Evolutionary conservation across 2,888 invertebrate genomes (phyloP).

Genomic region (Caenorhabditis imperialis): DNA sequence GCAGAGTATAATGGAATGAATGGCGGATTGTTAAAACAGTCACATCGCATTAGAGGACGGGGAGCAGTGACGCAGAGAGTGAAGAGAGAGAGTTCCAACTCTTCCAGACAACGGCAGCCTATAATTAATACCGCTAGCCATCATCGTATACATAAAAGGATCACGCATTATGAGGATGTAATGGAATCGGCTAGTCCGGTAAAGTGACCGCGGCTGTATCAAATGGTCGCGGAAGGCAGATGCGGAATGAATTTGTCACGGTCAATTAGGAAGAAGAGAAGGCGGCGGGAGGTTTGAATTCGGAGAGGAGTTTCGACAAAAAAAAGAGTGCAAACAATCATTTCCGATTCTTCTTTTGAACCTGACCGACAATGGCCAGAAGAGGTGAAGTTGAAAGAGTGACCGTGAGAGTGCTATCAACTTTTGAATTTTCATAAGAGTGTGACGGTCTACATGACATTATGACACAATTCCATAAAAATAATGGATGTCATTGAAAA

Average conservation of each 20-base stretch:
- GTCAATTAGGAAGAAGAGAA: constrained; percentile 39
- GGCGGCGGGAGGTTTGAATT: too few relatives aligned
- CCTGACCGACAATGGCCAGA: constrained; percentile 15
- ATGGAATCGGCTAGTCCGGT: constrained; percentile 49
- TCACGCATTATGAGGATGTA: constrained; percentile 35
- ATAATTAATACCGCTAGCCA: constrained; percentile 45
- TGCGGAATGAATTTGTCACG: constrained; percentile 49
- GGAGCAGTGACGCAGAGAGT: constrained; percentile 30
- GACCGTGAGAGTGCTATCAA: too few relatives aligned
- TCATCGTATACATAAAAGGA: constrained; percentile 35
- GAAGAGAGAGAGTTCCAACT: background rate
- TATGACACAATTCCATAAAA: too few relatives aligned
- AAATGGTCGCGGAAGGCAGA: constrained; percentile 3
- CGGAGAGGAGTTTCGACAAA: constrained; percentile 2
- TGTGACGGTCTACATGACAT: too few relatives aligned
- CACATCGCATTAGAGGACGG: constrained; percentile 40
- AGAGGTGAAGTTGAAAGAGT: too few relatives aligned
- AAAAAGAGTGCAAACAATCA: constrained; percentile 29
- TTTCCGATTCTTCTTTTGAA: constrained; percentile 9
- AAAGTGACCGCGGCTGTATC: constrained; percentile 36
- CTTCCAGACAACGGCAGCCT: constrained; percentile 15
- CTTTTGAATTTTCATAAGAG: too few relatives aligned
- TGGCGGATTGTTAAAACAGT: constrained; percentile 31
- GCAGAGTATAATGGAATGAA: constrained; percentile 11
- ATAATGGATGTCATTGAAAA: background rate